Conservation (phyloP, 2,888 invertebrate genomes). For the Lissonota sp. region DNA sequence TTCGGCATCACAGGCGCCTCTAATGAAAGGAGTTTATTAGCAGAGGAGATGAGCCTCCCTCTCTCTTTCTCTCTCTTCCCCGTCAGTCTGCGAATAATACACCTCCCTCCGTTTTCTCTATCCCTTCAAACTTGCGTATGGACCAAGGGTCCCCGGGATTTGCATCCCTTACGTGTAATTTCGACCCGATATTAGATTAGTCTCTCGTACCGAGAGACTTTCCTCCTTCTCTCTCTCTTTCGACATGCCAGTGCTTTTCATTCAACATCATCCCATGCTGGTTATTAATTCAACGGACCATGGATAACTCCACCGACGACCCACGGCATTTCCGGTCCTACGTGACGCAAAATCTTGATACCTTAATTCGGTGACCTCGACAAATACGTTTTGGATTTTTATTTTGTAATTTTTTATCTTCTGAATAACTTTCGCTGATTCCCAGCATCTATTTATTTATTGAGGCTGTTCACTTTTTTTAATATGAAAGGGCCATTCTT, state of each 20-base stretch:
- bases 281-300: slow-evolving; percentile 44
- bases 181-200: slow-evolving; percentile 78
- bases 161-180: slow-evolving; percentile 79
- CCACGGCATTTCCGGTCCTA: slow-evolving; percentile 26
- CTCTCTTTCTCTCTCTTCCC: slow-evolving; percentile 4
- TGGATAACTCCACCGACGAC: slow-evolving; percentile 28
- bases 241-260: slow-evolving; percentile 2
- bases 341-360: slow-evolving; percentile 30
- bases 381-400: too few relatives aligned
- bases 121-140: slow-evolving; percentile 34
- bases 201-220: slow-evolving; percentile 53
- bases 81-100: slow-evolving; percentile 20
- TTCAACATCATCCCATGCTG: slow-evolving; percentile 47
- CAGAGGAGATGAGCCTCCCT: slow-evolving; percentile 55
- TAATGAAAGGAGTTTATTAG: slow-evolving; percentile 81
- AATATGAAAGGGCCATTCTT: too few relatives aligned
- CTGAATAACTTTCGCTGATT: too few relatives aligned
- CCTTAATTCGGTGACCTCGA: too few relatives aligned
- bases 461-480: too few relatives aligned
- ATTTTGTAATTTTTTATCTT: too few relatives aligned
- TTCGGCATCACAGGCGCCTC: slow-evolving; percentile 74
- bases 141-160: slow-evolving; percentile 70
- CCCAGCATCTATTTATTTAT: too few relatives aligned
- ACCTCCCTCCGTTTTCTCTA: slow-evolving; percentile 20
- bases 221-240: slow-evolving; percentile 37